Conservation (phyloP, 2,113 vertebrate species). For the Dolichotis patagonum region DNA sequence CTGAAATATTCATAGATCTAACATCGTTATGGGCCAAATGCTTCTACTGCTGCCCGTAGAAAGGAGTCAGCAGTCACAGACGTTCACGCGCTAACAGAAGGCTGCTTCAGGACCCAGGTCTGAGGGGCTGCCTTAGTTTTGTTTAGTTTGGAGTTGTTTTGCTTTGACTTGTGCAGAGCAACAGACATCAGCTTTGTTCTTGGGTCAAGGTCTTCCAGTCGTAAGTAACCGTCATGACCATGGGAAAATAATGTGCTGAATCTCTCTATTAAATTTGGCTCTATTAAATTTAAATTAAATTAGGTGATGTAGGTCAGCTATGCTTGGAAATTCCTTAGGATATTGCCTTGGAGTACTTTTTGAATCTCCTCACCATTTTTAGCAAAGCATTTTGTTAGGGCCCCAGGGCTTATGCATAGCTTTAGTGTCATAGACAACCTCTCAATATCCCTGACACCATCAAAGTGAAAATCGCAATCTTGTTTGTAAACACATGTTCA, state of each 20-base stretch:
- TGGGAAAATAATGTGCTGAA: background rate
- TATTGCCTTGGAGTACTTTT: background rate
- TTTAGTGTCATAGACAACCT: background rate
- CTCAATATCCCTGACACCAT: background rate
- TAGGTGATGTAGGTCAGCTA: background rate
- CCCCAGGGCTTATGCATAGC: too few species aligned
- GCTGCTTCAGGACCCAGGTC: background rate
- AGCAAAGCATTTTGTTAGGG: background rate
- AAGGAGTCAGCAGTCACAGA: background rate
- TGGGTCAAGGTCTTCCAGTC: background rate
- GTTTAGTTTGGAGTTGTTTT: too few species aligned
- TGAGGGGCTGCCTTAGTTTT: background rate
- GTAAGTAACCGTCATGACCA: background rate
- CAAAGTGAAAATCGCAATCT: background rate
- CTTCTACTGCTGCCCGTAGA: background rate
- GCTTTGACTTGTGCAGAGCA: background rate
- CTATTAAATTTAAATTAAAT: too few species aligned
- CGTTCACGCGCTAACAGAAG: rapidly evolving
- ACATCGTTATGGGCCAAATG: rapidly evolving
- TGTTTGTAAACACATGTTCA: background rate
- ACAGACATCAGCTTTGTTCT: background rate
- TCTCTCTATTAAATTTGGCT: background rate
- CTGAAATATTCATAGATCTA: background rate
- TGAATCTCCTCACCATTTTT: too few species aligned
- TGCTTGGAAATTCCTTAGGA: background rate